Percentiles rank a stretch among this genome's conserved stretches.
Evolutionary conservation across 2,113 vertebrate genomes (phyloP).

Genomic region (Calypte anna): DNA sequence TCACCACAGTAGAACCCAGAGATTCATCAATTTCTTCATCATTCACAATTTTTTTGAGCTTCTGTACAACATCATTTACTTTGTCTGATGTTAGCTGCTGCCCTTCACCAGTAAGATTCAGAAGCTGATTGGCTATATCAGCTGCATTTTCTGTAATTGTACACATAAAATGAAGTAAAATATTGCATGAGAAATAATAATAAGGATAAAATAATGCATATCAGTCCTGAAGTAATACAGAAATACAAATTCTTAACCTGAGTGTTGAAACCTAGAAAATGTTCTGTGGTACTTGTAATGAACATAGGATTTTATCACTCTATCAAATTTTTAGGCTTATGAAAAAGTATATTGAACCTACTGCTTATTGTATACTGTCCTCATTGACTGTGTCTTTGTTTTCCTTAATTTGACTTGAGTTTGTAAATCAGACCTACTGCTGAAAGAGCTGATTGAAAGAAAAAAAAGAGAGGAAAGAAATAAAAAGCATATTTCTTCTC

Average conservation of each 20-base stretch:
- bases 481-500: neutral
- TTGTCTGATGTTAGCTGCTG: conserved; percentile 83
- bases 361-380: neutral
- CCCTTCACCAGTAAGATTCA: conserved; percentile 82
- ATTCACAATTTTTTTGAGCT: conserved; percentile 88
- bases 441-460: neutral
- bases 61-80: conserved; percentile 87
- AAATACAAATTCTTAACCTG: neutral
- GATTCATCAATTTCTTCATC: conserved; percentile 86
- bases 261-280: neutral
- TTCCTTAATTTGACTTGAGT: neutral
- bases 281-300: neutral
- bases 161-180: neutral
- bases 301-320: neutral
- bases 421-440: neutral
- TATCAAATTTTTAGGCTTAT: neutral
- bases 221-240: neutral
- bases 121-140: conserved; percentile 87
- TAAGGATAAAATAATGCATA: neutral
- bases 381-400: neutral
- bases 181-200: too few relatives aligned
- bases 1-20: conserved; percentile 87
- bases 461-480: neutral
- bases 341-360: neutral
- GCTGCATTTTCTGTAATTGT: conserved; percentile 82